These are phyloP conservation scores for Pachycephus smyrnensis DNA, from an alignment of 2,888 invertebrate species.

Conservation along the genomic window DNA sequence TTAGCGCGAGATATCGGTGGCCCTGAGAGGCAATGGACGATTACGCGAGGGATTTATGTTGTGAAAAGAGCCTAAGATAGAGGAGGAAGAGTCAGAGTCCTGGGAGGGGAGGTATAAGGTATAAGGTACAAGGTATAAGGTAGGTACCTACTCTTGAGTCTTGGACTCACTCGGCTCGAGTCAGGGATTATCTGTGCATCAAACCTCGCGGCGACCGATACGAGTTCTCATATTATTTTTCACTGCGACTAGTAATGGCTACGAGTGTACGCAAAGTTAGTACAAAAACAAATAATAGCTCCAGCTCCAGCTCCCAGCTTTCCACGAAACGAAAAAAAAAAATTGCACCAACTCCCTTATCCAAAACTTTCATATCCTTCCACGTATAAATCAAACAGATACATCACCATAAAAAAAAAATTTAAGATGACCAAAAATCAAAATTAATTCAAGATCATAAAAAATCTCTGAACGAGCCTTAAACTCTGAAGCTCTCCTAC, in stretches of 20 bases:
- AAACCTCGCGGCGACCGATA: slow-evolving; percentile 29
- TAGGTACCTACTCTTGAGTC: slow-evolving; percentile 24
- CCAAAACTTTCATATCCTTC: not conserved
- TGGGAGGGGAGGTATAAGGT: slow-evolving; percentile 32
- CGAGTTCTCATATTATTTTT: slow-evolving; percentile 25
- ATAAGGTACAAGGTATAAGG: slow-evolving; percentile 36
- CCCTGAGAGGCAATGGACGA: slow-evolving; percentile 5
- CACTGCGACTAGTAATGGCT: slow-evolving; percentile 16
- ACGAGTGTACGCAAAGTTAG: not conserved
- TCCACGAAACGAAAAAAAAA: not conserved
- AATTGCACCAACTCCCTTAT: not conserved
- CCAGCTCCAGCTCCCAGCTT: too few relatives aligned
- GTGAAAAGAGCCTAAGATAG: slow-evolving; percentile 36
- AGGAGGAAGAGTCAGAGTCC: slow-evolving; percentile 27
- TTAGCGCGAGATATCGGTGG: slow-evolving; percentile 7
- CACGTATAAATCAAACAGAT: not conserved
- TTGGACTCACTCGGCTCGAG: slow-evolving; percentile 24
- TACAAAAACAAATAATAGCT: not conserved
- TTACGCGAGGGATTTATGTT: slow-evolving; percentile 14
- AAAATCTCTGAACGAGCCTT: not conserved
- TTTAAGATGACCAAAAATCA: not conserved
- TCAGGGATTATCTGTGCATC: slow-evolving; percentile 27
- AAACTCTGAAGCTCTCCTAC: not conserved
- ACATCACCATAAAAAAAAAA: not conserved
- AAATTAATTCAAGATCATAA: not conserved